phyloP scores from a whole-genome alignment of 2,113 vertebrate species.

The Myotis yumanensis region DNA sequence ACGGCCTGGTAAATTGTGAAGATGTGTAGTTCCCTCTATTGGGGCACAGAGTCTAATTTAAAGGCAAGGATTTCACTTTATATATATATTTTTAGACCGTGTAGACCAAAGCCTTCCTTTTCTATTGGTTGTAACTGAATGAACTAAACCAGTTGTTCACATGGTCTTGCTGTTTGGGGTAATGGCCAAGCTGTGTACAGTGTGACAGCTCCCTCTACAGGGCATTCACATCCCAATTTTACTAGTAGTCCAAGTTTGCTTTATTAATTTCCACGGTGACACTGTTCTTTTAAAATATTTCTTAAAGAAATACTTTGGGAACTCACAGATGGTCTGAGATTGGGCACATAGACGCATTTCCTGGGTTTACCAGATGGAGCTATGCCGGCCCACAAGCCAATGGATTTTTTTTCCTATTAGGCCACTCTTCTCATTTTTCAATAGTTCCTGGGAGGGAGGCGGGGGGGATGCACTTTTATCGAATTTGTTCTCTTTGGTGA shows the following conservation, averaged over 20 bases:
- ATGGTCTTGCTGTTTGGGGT: not conserved
- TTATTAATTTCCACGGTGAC: not conserved
- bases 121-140: no score
- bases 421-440: not conserved
- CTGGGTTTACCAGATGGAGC: not conserved
- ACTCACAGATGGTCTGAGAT: not conserved
- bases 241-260: not conserved
- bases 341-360: not conserved
- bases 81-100: not conserved
- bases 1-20: not conserved
- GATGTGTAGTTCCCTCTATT: not conserved
- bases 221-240: not conserved
- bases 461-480: not conserved
- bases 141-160: no score
- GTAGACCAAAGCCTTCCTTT: not conserved
- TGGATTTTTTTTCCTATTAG: not conserved
- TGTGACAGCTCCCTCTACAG: not conserved
- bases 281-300: constrained; percentile 19
- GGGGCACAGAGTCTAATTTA: not conserved
- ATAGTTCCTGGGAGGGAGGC: not conserved
- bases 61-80: not conserved
- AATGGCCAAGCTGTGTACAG: not conserved
- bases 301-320: not conserved
- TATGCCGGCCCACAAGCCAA: not conserved
- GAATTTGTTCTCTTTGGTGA: not conserved